phyloP scores from a whole-genome alignment of 1,140 invertebrate species.

The Tetragonula clypearis region DNA sequence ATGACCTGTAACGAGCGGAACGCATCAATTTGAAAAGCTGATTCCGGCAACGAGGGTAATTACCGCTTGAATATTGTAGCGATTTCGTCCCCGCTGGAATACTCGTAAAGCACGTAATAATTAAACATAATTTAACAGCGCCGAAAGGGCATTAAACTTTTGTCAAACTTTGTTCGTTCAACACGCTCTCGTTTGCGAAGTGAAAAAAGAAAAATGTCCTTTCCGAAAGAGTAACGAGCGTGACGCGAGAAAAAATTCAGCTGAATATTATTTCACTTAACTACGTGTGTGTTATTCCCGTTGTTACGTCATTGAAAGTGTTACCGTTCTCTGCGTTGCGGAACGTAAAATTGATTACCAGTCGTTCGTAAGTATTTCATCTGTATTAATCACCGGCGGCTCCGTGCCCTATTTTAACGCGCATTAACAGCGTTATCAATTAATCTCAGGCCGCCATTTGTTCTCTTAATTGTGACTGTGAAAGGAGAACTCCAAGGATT shows the following conservation, averaged over 20 bases:
- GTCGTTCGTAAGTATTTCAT: neutral
- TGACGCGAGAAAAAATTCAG: neutral
- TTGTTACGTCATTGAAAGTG: neutral
- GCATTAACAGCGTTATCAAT: neutral
- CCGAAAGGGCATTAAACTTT: neutral
- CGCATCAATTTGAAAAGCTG: neutral
- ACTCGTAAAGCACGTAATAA: neutral
- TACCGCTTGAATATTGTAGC: slow-evolving; percentile 1
- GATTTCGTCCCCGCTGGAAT: neutral
- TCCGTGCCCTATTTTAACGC: neutral
- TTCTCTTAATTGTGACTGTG: neutral
- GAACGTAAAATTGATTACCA: neutral
- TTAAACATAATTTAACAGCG: neutral
- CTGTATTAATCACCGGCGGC: neutral
- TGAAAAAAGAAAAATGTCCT: neutral
- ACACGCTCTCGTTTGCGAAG: neutral
- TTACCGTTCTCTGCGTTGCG: neutral
- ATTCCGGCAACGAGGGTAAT: slow-evolving; percentile 11
- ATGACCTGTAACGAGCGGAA: slow-evolving; percentile 4
- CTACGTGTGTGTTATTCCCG: neutral
- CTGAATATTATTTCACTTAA: neutral
- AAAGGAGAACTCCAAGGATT: too few species aligned
- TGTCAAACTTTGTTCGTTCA: neutral
- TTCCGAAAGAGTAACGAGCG: neutral
- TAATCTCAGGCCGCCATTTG: neutral